Conservation (phyloP, 2,797 vertebrate genomes). For the Anguilla pacifica region DNA sequence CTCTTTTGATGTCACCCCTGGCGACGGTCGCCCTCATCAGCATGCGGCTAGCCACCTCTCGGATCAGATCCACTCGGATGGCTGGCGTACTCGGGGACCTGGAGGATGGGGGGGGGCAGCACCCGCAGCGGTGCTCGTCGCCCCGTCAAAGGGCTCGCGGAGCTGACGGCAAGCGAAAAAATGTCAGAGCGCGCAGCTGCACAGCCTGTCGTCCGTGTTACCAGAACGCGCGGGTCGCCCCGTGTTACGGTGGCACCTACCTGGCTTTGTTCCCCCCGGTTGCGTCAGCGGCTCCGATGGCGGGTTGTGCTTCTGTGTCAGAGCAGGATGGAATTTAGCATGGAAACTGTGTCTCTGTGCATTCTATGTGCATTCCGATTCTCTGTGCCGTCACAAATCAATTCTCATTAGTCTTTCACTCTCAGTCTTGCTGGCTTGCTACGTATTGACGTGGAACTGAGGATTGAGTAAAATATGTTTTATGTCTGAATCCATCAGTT, state of each 20-base stretch:
- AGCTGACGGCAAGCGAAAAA: not conserved
- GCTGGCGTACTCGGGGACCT: not conserved
- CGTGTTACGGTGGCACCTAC: not conserved
- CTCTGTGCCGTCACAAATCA: no score
- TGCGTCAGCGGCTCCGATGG: not conserved
- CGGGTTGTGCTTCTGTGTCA: not conserved
- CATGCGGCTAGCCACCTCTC: constrained; percentile 26
- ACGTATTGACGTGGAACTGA: no score
- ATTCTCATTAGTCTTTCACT: not conserved
- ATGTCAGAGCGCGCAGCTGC: not conserved
- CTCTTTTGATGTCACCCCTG: constrained; percentile 53
- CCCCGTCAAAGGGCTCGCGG: not conserved
- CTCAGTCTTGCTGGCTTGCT: not conserved
- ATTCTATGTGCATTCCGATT: no score
- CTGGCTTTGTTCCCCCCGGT: not conserved
- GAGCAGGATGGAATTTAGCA: not conserved
- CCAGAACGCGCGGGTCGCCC: not conserved
- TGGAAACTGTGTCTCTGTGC: not conserved
- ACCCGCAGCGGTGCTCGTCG: not conserved
- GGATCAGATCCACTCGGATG: not conserved
- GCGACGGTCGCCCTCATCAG: constrained; percentile 42
- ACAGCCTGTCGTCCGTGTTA: not conserved
- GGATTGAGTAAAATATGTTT: no score
- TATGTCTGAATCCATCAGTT: no score
- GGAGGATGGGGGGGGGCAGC: not conserved